Evolutionary conservation across 2,797 vertebrate species (phyloP), one percentile per base, ranked within the genome.

Genomic region (Chaetophractus vellerosus): DNA sequence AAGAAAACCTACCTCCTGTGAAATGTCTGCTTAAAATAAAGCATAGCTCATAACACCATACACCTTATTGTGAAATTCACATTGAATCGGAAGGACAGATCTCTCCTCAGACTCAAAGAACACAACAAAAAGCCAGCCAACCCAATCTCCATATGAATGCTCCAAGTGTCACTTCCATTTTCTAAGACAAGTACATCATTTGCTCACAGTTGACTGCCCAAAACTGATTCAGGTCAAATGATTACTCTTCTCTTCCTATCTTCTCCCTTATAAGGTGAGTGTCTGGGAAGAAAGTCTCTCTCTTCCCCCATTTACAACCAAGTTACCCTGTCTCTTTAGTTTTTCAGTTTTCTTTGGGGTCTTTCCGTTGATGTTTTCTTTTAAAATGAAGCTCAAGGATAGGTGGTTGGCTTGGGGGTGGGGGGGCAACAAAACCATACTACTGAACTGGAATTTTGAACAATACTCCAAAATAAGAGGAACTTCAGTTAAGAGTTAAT

Each of bases 121-220:
- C 48, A 63, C 66, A 80, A 76, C 69, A 33, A 33, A 76, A 89
- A 86, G 52, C 28, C 41, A 28, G 57, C 23, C 86, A 79, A 33
- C 9, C 31, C 26, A 63, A 38, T 57, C 72, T 88, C 93, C 89
- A 72, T 15, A 59, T 10, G 26, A 95, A 63, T 50, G 59, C 9
- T 72, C 82, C 92, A 93, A 79, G 78, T 63, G 83, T 76, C 94
- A 78, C 24, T 83, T 88, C 26, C 31, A n/a, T 78, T 91, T 61
- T 88, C 78, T 71, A 87, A 90, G 84, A 76, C 23, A 52, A 61
- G 61, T 4, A 36, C 26, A 52, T 41, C 23, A 38, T 33, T 66
- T 86, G 38, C n/a, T 79, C 33, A 94, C 15, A 78, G 33, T 10
- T 57, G 24, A 79, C 76, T 9, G 26, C 41, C 55, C n/a, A 41